phyloP scores from a whole-genome alignment of 2,113 vertebrate genomes.

The Synodontis membranacea region DNA sequence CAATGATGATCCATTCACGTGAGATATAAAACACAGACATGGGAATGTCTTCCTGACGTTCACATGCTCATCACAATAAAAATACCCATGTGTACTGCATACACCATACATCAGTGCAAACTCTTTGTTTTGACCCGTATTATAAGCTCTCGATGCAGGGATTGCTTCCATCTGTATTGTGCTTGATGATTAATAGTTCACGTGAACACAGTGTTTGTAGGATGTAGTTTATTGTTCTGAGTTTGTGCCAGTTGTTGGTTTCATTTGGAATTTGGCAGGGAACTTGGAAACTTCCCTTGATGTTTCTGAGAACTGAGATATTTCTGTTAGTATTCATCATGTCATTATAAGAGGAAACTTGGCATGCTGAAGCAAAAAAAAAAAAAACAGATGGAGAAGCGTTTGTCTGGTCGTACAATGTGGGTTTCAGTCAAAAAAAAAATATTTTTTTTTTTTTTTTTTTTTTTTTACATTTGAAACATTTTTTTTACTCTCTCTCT shows the following conservation, averaged over 20 bases:
- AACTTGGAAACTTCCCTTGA: background rate
- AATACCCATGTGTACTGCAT: background rate
- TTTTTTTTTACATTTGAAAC: too few species aligned
- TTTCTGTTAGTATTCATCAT: background rate
- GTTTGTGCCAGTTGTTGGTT: background rate
- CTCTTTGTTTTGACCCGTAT: background rate
- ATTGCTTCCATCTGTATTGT: background rate
- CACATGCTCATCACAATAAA: background rate
- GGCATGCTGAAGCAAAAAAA: background rate
- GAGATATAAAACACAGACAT: background rate
- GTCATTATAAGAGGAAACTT: background rate
- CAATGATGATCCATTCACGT: background rate
- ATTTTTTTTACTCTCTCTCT: background rate
- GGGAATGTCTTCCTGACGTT: background rate
- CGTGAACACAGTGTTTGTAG: background rate
- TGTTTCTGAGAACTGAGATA: background rate
- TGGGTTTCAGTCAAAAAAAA: too few species aligned
- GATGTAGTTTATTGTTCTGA: background rate
- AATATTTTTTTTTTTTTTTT: too few species aligned
- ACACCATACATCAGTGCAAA: background rate
- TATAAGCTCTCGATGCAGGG: background rate
- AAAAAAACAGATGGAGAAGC: background rate
- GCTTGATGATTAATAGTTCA: background rate
- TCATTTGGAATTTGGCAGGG: background rate
- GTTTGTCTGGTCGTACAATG: background rate